Conservation (phyloP, 2,888 invertebrate species). For the Bedellia somnulentella region DNA sequence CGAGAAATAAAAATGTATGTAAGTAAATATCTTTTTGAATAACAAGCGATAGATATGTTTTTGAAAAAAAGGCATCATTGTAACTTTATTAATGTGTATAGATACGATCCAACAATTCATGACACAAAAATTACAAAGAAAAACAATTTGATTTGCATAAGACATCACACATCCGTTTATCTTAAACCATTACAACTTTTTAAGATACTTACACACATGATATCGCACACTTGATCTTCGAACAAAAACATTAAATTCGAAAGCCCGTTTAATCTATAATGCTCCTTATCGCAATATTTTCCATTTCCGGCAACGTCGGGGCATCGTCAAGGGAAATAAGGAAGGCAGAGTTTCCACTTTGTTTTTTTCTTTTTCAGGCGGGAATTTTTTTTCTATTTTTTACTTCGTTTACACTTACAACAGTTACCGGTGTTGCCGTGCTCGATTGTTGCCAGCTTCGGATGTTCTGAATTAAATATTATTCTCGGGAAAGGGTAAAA, state of each 20-base stretch:
- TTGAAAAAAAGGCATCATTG: no score
- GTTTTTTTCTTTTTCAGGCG: slow-evolving; percentile 37
- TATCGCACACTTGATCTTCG: slow-evolving; percentile 41
- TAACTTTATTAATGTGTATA: no score
- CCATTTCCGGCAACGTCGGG: slow-evolving; percentile 51
- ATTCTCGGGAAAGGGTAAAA: slow-evolving; percentile 43
- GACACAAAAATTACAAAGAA: no score
- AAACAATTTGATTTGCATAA: slow-evolving; percentile 26
- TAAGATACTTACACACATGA: slow-evolving; percentile 22
- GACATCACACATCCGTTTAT: slow-evolving; percentile 18
- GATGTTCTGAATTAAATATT: slow-evolving; percentile 50
- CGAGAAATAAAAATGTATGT: no score
- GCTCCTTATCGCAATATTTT: slow-evolving; percentile 61
- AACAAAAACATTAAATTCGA: slow-evolving; percentile 37
- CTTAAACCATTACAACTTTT: slow-evolving; percentile 30
- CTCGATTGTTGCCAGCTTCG: slow-evolving; percentile 46
- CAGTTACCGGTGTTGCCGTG: slow-evolving; percentile 42
- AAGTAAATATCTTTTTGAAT: no score
- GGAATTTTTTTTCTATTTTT: slow-evolving; percentile 49
- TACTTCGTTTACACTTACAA: slow-evolving; percentile 57
- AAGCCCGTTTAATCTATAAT: slow-evolving; percentile 57
- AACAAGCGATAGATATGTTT: no score
- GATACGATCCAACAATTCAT: no score
- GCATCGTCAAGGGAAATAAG: slow-evolving; percentile 58
- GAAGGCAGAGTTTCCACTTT: slow-evolving; percentile 55